Conservation (phyloP, 2,113 vertebrate genomes). For the Tilapia sparmanii region DNA sequence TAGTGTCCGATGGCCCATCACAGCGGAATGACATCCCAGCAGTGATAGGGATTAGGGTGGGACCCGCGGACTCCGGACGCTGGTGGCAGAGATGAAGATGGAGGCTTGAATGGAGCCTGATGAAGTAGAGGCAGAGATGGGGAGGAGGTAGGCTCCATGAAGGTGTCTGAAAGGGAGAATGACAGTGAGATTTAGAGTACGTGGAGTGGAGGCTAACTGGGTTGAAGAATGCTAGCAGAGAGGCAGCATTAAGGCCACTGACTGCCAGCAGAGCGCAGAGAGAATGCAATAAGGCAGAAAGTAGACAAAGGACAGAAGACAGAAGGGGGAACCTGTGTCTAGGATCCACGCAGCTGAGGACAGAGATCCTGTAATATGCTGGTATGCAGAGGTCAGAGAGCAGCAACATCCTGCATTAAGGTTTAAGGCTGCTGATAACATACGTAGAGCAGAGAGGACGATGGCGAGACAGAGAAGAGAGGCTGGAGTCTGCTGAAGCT, state of each 20-base stretch:
- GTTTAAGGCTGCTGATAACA: neutral
- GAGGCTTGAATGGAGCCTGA: neutral
- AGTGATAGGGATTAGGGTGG: neutral
- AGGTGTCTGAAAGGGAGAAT: neutral
- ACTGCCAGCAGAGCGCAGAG: neutral
- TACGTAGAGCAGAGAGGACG: neutral
- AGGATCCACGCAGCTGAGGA: neutral
- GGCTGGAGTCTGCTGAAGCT: neutral
- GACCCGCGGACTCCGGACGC: fast-evolving
- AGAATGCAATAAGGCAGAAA: neutral
- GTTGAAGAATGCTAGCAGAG: neutral
- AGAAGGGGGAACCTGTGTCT: neutral
- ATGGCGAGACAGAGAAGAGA: neutral
- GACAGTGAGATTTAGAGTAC: fast-evolving
- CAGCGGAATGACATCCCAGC: neutral
- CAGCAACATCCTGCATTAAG: neutral
- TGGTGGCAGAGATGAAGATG: neutral
- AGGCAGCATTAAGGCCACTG: neutral
- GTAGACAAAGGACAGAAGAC: neutral
- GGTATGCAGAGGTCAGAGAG: neutral
- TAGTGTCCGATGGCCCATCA: neutral
- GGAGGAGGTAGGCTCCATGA: neutral
- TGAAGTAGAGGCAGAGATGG: neutral
- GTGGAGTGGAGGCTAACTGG: neutral
- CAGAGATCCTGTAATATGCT: neutral